Conservation (phyloP, 1,140 invertebrate species). For the Plutomurus gul region DNA sequence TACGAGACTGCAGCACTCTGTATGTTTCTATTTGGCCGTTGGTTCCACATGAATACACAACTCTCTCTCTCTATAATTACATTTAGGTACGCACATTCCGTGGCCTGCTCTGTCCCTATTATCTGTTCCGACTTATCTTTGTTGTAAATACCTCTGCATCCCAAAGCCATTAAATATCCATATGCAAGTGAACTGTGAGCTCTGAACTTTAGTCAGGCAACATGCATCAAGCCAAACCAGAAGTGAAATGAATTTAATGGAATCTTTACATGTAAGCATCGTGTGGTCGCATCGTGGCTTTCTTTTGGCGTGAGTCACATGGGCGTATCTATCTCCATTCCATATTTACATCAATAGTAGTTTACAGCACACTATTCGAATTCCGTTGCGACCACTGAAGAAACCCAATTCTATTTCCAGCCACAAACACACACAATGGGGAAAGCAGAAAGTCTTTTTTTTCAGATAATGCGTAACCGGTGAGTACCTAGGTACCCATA, state of each 20-base stretch:
- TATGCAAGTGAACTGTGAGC: background rate
- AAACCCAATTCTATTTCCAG: too few relatives aligned
- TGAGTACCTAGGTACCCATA: too few relatives aligned
- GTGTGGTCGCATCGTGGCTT: background rate
- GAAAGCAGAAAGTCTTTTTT: background rate
- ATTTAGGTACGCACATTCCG: too few relatives aligned
- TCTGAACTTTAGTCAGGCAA: background rate
- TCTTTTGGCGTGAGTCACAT: background rate
- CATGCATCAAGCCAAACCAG: background rate
- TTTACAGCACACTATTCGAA: background rate
- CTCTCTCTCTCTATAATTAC: too few relatives aligned
- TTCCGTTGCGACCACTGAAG: too few relatives aligned
- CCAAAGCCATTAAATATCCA: slow-evolving; percentile 16
- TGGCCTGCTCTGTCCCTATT: background rate
- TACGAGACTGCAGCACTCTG: too few relatives aligned
- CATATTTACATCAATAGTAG: background rate
- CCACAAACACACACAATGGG: too few relatives aligned
- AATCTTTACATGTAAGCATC: background rate
- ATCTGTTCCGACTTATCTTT: background rate
- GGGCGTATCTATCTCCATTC: background rate
- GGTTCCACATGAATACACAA: too few relatives aligned
- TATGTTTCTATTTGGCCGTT: too few relatives aligned
- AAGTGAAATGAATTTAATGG: background rate
- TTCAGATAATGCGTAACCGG: too few relatives aligned
- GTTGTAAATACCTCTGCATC: background rate